Evolutionary conservation across 2,113 vertebrate species (phyloP), one percentile per base, ranked within the genome.

Genomic region (Megaptera novaeangliae): DNA sequence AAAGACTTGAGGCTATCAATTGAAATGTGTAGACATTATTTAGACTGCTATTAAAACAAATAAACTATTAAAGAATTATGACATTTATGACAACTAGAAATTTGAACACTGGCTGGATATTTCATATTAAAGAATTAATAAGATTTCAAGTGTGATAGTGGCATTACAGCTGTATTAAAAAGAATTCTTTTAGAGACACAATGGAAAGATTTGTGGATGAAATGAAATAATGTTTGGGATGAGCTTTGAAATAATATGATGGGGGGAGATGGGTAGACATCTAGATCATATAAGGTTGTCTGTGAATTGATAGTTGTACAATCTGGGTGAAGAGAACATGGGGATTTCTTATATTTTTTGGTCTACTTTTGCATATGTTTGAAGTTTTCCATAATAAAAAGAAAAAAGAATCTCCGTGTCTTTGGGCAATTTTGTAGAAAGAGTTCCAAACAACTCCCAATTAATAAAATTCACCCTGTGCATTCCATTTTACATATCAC

Each of bases 81-180:
- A 39, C 12, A 69, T 78, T 78, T 84, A 72, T 39, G 18, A 61
- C 31, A 72, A 68, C 74, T 94, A 81, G 39, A 88, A 84, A 91
- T 78, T 68, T 91, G 55, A 95, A 91, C 49, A 94, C 17, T 68
- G 31, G 31, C 31, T 91, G 15, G 12, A 27, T 80, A 57, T 80
- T 97, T 72, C 55, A 44, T 83, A 84, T 74, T 88, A 88, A 68
- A 75, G 6, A 85, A 80, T 72, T 66, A 64, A 68, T 69, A 97
- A 92, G 59, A 11, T 89, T 94, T 88, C 52, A 85, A 44, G 15
- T 93, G 13, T 68, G 71, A 80, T 46, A 82, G 36, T 87, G 52
- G 17, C 44, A 78, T 34, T 78, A 61, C 9, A 23, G 20, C 31
- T 87, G 34, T 36, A 9, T 74, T 61, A 69, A 69, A 78, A 61